phyloP scores from a whole-genome alignment of 2,113 vertebrate genomes.

The Saguinus midas region DNA sequence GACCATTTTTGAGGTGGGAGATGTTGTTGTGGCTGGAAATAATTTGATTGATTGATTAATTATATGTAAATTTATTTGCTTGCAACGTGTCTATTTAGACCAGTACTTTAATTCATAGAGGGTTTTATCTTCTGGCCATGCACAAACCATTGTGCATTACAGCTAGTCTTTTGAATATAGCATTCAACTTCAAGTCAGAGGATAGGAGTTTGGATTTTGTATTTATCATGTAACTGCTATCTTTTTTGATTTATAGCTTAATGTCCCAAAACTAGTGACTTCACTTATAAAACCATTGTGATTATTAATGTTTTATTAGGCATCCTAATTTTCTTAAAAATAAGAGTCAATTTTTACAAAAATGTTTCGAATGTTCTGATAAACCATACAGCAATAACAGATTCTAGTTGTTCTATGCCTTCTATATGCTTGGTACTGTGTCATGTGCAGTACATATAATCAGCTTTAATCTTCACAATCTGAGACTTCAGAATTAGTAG shows the following conservation, averaged over 20 bases:
- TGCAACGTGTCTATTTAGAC: background rate
- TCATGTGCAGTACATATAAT: accelerated
- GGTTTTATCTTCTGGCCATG: background rate
- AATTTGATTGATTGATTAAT: background rate
- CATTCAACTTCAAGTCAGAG: background rate
- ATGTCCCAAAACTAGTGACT: background rate
- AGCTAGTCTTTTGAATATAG: background rate
- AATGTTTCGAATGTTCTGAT: background rate
- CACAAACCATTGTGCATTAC: background rate
- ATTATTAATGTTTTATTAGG: background rate
- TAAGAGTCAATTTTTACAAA: background rate
- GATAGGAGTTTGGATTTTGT: background rate
- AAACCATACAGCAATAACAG: background rate
- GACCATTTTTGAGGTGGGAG: background rate
- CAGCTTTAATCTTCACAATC: background rate
- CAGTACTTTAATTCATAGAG: background rate
- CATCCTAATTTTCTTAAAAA: background rate
- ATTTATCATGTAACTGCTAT: background rate
- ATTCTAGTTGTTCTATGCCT: background rate
- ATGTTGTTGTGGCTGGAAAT: background rate
- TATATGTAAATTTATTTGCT: background rate
- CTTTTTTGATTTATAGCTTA: background rate
- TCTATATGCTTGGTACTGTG: background rate
- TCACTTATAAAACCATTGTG: background rate
- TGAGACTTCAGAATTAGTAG: background rate